Evolutionary conservation across 2,797 vertebrate species (phyloP).

Genomic region (Scleropages formosus): DNA sequence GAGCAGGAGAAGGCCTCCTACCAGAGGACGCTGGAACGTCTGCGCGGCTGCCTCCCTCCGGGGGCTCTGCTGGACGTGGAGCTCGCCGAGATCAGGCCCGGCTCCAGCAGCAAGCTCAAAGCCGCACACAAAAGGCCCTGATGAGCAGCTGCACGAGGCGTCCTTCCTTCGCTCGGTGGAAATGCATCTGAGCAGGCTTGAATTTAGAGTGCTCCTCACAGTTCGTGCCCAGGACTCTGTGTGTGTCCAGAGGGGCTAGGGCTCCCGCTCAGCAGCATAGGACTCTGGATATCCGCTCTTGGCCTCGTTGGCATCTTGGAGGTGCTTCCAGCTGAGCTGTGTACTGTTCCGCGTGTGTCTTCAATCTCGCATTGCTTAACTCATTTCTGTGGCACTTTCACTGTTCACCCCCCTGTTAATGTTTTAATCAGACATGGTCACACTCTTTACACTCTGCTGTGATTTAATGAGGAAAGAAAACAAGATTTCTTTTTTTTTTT

Average conservation of each 20-base stretch:
- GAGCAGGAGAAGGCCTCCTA: conserved; percentile 86
- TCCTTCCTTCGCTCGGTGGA: background rate
- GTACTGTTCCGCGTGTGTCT: background rate
- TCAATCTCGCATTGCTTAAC: no score
- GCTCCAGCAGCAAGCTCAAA: conserved; percentile 62
- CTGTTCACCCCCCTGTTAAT: no score
- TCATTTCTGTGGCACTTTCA: no score
- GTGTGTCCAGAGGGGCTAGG: background rate
- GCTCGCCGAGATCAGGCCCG: conserved; percentile 80
- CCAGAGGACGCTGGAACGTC: conserved; percentile 89
- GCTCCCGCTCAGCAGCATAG: background rate
- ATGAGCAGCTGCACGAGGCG: conserved; percentile 41
- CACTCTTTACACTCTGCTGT: no score
- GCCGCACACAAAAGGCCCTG: conserved; percentile 81
- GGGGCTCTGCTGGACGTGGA: conserved; percentile 83
- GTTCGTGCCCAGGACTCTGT: background rate
- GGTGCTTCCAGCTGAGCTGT: no score
- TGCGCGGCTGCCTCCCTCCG: conserved; percentile 80
- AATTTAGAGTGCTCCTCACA: background rate
- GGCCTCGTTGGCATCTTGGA: no score
- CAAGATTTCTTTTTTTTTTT: no score
- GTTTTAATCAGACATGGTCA: no score
- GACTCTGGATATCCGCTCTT: no score
- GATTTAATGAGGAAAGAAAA: no score
- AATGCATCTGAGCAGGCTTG: background rate